Conservation (phyloP, 2,888 invertebrate species). For the Scelioninae gen. 1 region DNA sequence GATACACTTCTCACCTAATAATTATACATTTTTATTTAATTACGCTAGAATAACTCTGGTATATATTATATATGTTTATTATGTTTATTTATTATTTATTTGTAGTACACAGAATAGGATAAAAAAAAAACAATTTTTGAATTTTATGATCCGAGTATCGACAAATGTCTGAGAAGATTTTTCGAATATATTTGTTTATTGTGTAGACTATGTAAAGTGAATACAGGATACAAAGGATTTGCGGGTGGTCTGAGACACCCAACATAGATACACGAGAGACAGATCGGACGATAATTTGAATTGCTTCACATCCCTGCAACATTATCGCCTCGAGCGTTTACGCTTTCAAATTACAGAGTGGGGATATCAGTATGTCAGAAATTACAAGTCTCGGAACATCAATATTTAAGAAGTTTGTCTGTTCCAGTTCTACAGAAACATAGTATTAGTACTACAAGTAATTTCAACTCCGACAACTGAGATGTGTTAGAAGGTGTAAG, state of each 20-base stretch:
- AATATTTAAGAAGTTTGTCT: slow-evolving; percentile 51
- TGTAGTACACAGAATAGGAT: too few species aligned
- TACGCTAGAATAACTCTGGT: not conserved
- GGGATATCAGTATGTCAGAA: slow-evolving; percentile 46
- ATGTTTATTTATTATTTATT: too few species aligned
- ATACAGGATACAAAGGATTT: slow-evolving; percentile 31
- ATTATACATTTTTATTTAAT: slow-evolving; percentile 19
- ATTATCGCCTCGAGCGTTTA: slow-evolving; percentile 43
- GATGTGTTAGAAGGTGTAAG: slow-evolving; percentile 7
- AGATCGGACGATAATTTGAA: slow-evolving; percentile 45
- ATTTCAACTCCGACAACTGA: slow-evolving; percentile 35
- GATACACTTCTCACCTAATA: slow-evolving; percentile 1
- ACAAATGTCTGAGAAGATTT: not conserved
- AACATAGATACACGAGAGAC: slow-evolving; percentile 36
- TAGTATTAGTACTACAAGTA: slow-evolving; percentile 35
- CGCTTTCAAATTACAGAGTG: slow-evolving; percentile 50
- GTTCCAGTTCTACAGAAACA: slow-evolving; percentile 20
- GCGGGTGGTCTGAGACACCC: slow-evolving; percentile 46
- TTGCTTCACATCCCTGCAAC: slow-evolving; percentile 45
- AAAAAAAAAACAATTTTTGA: too few species aligned
- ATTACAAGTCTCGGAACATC: slow-evolving; percentile 47
- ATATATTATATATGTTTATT: too few species aligned
- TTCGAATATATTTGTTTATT: slow-evolving; percentile 23
- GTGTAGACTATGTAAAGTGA: not conserved
- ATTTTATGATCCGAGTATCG: too few species aligned